A percentile compares a stretch with the other conserved stretches of the same genome.
Conservation (phyloP, 2,888 invertebrate species). For the Boloria euphrosyne region DNA sequence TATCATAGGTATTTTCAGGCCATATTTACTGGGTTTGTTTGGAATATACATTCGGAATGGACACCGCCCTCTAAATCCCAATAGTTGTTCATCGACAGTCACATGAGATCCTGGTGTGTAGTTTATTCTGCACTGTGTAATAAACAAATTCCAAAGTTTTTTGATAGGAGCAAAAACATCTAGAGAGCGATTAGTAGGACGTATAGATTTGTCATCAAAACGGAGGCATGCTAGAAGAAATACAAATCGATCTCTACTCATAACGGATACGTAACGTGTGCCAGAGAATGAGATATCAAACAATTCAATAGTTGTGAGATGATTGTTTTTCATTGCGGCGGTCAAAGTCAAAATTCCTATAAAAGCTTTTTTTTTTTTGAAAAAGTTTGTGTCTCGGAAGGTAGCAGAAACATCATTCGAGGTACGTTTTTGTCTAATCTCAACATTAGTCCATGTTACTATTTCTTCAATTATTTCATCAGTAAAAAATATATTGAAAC, state of each 20-base stretch:
- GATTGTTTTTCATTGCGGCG: conserved; percentile 38
- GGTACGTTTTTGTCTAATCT: not conserved
- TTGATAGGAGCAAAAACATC: conserved; percentile 26
- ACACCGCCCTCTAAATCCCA: conserved; percentile 28
- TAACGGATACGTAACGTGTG: conserved; percentile 37
- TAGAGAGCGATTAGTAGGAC: conserved; percentile 1
- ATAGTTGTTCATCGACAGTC: conserved; percentile 18
- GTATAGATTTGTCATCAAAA: conserved; percentile 36
- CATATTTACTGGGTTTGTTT: too few species aligned
- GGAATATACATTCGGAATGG: conserved; percentile 30
- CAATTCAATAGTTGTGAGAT: conserved; percentile 41
- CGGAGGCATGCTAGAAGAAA: conserved; percentile 35
- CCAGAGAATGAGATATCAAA: conserved; percentile 40
- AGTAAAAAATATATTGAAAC: conserved; percentile 2
- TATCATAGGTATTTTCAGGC: conserved; percentile 25
- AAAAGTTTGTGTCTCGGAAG: not conserved
- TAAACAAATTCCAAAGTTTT: conserved; percentile 31
- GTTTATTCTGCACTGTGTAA: conserved; percentile 25
- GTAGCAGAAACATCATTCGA: not conserved
- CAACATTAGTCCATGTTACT: conserved; percentile 9
- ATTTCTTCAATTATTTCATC: conserved; percentile 10
- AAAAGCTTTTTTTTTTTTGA: conserved; percentile 24
- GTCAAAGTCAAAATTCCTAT: conserved; percentile 33
- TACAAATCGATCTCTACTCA: conserved; percentile 36
- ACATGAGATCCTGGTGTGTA: conserved; percentile 14